Evolutionary conservation across 2,113 vertebrate genomes (phyloP).

Genomic region (Corythaeola cristata): DNA sequence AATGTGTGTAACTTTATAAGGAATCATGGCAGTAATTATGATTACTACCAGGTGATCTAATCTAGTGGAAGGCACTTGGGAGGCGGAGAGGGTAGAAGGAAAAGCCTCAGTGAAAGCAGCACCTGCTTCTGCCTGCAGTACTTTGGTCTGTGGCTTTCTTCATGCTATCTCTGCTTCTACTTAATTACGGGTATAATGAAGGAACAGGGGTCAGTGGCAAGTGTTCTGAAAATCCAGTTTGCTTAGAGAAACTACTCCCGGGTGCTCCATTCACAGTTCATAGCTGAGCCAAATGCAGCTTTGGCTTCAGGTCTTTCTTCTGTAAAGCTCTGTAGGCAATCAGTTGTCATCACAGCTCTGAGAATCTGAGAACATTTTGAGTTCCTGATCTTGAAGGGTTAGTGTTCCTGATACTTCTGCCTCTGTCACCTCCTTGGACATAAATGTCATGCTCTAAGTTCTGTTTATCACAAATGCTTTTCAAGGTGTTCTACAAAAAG

Average conservation of each 20-base stretch:
- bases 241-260: rapidly evolving
- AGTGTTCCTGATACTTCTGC: not conserved
- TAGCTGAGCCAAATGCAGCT: not conserved
- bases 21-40: not conserved
- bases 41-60: not conserved
- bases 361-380: not conserved
- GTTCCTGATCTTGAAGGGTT: constrained; percentile 23
- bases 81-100: not conserved
- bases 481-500: constrained; percentile 28
- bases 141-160: not conserved
- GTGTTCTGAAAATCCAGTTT: not conserved
- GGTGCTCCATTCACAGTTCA: not conserved
- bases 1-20: not conserved
- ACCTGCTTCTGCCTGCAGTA: not conserved
- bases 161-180: not conserved
- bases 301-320: not conserved
- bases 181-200: not conserved
- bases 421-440: not conserved
- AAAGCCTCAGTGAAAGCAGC: not conserved
- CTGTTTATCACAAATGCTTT: constrained; percentile 52
- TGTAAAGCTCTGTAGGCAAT: not conserved
- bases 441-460: constrained; percentile 17
- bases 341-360: not conserved
- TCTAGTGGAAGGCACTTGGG: not conserved
- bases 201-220: not conserved